Evolutionary conservation across 2,888 invertebrate species (phyloP).

Genomic region (Nephrotoma flavescens): DNA sequence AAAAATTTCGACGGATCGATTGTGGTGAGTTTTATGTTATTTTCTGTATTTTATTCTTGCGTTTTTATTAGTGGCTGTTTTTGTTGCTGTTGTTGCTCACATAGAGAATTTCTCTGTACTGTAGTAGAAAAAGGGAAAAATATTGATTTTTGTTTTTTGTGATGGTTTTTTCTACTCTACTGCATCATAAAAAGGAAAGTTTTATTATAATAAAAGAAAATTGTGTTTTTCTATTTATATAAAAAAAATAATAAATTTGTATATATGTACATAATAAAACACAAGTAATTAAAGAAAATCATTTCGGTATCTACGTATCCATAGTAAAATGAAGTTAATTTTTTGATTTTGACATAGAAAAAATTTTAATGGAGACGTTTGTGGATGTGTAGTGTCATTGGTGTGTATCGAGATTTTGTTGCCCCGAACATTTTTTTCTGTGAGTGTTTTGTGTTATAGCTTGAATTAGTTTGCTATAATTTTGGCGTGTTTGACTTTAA

Average conservation of each 20-base stretch:
- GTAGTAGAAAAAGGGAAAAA: not conserved
- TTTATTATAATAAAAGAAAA: not conserved
- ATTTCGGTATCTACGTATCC: not conserved
- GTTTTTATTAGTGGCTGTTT: not conserved
- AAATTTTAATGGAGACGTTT: not conserved
- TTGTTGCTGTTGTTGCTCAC: not conserved
- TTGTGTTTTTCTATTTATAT: not conserved
- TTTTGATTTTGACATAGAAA: not conserved
- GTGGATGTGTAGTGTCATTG: not conserved
- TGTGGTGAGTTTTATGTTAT: not conserved
- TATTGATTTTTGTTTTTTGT: not conserved
- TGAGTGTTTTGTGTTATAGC: not conserved
- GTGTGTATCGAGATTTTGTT: not conserved
- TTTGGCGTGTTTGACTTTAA: not conserved
- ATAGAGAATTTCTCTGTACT: not conserved
- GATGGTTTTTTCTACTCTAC: not conserved
- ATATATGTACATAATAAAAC: not conserved
- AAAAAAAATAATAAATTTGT: not conserved
- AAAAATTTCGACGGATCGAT: conserved; percentile 6
- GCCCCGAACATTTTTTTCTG: not conserved
- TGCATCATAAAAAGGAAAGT: not conserved
- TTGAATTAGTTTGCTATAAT: not conserved
- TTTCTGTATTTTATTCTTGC: not conserved
- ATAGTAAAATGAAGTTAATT: not conserved
- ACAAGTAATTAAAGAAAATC: not conserved